Conservation (phyloP, 2,888 invertebrate genomes). For the Leucania comma region DNA sequence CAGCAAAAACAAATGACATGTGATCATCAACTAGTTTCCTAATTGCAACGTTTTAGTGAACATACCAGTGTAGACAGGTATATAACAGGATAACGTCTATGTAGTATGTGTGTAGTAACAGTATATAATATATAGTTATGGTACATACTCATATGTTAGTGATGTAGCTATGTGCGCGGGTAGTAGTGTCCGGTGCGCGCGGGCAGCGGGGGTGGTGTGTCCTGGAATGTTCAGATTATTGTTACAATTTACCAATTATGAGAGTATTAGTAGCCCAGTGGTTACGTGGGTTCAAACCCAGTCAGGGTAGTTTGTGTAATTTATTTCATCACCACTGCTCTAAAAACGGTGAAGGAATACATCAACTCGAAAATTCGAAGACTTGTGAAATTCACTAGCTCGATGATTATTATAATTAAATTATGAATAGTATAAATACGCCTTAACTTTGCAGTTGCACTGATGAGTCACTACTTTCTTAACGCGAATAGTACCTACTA, state of each 20-base stretch:
- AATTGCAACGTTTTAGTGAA: constrained; percentile 12
- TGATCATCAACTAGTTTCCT: constrained; percentile 23
- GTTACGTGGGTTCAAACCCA: no score
- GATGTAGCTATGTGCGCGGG: constrained; percentile 84
- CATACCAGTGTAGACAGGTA: constrained; percentile 27
- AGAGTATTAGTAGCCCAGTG: no score
- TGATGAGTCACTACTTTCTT: no score
- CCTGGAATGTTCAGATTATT: constrained; percentile 73
- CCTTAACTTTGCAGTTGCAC: no score
- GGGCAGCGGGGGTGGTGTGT: constrained; percentile 87
- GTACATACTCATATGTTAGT: constrained; percentile 50
- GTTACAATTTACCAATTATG: not conserved
- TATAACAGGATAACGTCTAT: constrained; percentile 46
- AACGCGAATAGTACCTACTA: no score
- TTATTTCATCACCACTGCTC: no score
- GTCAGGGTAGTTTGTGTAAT: no score
- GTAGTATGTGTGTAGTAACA: constrained; percentile 38
- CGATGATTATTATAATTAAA: no score
- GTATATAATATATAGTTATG: constrained; percentile 49
- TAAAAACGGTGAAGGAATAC: no score
- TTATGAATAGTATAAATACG: no score
- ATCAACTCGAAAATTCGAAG: no score
- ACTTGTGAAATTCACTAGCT: no score
- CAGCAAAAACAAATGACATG: not conserved
- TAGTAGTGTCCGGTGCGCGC: constrained; percentile 87